These are phyloP conservation scores for Cirrhinus molitorella DNA, from an alignment of 2,797 vertebrate genomes.

Conservation along the genomic window DNA sequence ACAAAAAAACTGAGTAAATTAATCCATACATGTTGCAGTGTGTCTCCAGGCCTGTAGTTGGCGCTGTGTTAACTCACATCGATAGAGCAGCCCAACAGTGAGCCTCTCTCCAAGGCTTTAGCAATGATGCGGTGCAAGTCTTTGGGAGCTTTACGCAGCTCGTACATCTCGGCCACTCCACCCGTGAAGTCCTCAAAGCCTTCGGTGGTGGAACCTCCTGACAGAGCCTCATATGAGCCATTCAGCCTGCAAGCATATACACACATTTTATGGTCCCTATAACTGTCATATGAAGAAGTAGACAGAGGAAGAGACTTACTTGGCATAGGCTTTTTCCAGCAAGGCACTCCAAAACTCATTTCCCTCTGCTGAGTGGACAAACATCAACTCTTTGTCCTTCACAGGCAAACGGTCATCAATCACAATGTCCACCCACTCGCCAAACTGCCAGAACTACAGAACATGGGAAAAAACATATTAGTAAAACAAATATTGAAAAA, in stretches of 20 bases:
- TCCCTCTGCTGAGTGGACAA: slow-evolving; percentile 86
- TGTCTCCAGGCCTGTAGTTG: neutral
- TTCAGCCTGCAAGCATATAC: slow-evolving; percentile 74
- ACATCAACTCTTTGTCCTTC: slow-evolving; percentile 86
- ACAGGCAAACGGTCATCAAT: slow-evolving; percentile 88
- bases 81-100: slow-evolving; percentile 91
- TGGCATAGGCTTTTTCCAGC: slow-evolving; percentile 94
- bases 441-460: slow-evolving; percentile 90
- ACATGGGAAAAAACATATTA: neutral
- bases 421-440: slow-evolving; percentile 90
- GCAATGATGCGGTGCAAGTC: slow-evolving; percentile 84
- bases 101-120: slow-evolving; percentile 85
- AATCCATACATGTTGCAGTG: neutral
- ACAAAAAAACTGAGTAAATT: neutral
- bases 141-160: slow-evolving; percentile 79
- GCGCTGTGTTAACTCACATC: slow-evolving; percentile 78
- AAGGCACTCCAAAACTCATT: slow-evolving; percentile 92
- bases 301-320: slow-evolving; percentile 70
- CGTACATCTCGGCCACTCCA: slow-evolving; percentile 85
- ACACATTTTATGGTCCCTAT: neutral
- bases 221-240: slow-evolving; percentile 88
- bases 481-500: neutral
- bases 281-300: neutral
- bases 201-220: slow-evolving; percentile 89
- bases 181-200: slow-evolving; percentile 95